These are phyloP conservation scores for Lepidocyrtoides sp. DNA, from an alignment of 2,888 invertebrate species.

Conservation along the genomic window DNA sequence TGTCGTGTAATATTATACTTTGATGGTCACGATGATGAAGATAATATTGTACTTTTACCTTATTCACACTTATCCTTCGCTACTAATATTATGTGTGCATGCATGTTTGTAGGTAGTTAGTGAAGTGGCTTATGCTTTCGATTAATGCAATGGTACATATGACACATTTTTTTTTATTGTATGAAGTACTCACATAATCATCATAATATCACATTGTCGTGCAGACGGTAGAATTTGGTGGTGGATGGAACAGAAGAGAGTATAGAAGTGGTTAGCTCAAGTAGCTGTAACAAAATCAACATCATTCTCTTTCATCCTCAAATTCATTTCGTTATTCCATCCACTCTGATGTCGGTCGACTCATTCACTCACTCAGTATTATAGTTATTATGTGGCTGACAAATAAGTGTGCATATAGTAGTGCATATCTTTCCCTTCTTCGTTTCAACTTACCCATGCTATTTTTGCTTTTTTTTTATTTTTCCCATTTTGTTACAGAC, in stretches of 20 bases:
- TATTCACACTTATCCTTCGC: neutral
- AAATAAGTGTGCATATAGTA: neutral
- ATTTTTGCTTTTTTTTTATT: neutral
- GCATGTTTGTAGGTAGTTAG: no score
- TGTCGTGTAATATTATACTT: neutral
- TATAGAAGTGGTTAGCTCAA: conserved; percentile 68
- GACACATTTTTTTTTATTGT: no score
- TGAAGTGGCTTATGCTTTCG: neutral
- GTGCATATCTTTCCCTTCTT: neutral
- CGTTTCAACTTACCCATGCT: neutral
- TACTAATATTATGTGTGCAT: neutral
- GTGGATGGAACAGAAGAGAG: conserved; percentile 29
- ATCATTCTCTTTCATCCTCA: no score
- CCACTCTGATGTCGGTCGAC: conserved; percentile 20
- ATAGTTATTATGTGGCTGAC: neutral
- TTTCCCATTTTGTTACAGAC: neutral
- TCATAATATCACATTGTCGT: conserved; percentile 27
- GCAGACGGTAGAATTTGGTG: no score
- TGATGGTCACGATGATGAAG: neutral
- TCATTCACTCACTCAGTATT: neutral
- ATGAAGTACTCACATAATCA: conserved; percentile 52
- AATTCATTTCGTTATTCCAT: no score
- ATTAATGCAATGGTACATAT: neutral
- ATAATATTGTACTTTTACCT: neutral
- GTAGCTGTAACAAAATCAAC: conserved; percentile 63